Percentiles rank a stretch among this genome's conserved stretches.
Evolutionary conservation across 2,113 vertebrate species (phyloP).

Genomic region (Periophthalmodon schlosseri): DNA sequence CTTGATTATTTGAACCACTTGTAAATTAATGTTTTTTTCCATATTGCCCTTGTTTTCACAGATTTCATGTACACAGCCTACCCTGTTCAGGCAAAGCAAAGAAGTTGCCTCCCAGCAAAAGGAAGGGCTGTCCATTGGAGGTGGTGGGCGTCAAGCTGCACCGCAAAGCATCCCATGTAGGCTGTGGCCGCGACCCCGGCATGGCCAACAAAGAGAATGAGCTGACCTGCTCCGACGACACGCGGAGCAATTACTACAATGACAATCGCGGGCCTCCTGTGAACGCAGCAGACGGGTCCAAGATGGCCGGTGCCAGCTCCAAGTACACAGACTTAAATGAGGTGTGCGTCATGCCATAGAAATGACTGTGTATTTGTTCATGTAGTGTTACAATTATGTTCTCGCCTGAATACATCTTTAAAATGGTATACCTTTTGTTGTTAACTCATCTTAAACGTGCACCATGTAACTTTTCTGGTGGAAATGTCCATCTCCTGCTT

Average conservation of each 20-base stretch:
- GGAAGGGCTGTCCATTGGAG: constrained; percentile 57
- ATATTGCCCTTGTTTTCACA: constrained; percentile 31
- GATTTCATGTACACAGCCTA: constrained; percentile 71
- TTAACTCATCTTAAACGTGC: too few species aligned
- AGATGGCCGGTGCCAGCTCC: constrained; percentile 81
- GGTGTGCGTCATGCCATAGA: constrained; percentile 69
- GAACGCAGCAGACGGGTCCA: constrained; percentile 83
- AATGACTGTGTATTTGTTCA: neutral
- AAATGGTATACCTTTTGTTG: too few species aligned
- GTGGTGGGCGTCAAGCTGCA: constrained; percentile 65
- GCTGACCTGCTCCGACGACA: constrained; percentile 87
- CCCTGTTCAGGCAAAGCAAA: constrained; percentile 69
- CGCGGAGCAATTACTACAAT: constrained; percentile 82
- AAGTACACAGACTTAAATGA: constrained; percentile 92
- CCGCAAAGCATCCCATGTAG: constrained; percentile 58
- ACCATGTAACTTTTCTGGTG: too few species aligned
- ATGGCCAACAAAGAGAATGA: constrained; percentile 99
- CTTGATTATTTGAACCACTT: neutral
- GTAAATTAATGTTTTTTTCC: neutral
- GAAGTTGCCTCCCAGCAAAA: constrained; percentile 63
- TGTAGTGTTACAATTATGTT: neutral
- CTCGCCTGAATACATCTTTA: too few species aligned
- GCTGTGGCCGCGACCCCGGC: constrained; percentile 78
- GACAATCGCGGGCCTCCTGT: constrained; percentile 81
- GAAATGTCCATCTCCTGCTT: too few species aligned